Base-by-base conservation (phyloP, 2,888 invertebrate genomes). In the Empis stercorea region DNA sequence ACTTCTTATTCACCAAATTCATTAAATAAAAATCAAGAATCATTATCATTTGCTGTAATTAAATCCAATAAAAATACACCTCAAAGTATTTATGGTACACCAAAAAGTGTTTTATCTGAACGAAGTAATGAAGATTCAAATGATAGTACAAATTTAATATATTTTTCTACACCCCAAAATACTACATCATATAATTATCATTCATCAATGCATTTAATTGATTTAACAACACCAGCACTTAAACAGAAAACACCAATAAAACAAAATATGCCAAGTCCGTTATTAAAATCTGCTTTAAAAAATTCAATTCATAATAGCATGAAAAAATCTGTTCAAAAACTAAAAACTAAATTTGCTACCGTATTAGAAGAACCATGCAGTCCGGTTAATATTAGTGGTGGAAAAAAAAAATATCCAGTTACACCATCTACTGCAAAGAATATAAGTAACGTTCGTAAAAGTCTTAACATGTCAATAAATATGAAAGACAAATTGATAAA, bases 1-100 rank as follows among this genome's bases (percentile, higher is more conserved):
- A 68, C 67, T 4, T 68, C 68, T 1, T 67, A 60, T 52, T 66
- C 67, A 10, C 68, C 67, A 1, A 60, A 61, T 4, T 57, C 30
- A n/a, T 7, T 61, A 49, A 59, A 60, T 1, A 62, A 62, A 11
- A 57, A 62, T 5, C 61, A 58, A 40, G 55, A 56, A 36, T 60
- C 63, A 45, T 63, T 61, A 45, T 63, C 67, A 0, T 68, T 64
- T 45, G 61, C 62, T 3, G 49, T 57, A n/a, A 48, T 67, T 0
- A 43, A 56, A 1, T 55, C 48, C 0, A 27, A 43, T 1, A 48
- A 53, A 15, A 15, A 47, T 44, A 62, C 61, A 2, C 57, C 58
- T 0, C 51, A 51, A 45, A 58, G 56, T 52, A 52, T 54, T 11
- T 57, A 56, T 43, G 53, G 54, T 30, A 58, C 57, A 2, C 63